A percentile compares a stretch with the other conserved stretches of the same genome.
Evolutionary conservation across 2,888 invertebrate genomes (phyloP).

Genomic region (Aphrophora alni): DNA sequence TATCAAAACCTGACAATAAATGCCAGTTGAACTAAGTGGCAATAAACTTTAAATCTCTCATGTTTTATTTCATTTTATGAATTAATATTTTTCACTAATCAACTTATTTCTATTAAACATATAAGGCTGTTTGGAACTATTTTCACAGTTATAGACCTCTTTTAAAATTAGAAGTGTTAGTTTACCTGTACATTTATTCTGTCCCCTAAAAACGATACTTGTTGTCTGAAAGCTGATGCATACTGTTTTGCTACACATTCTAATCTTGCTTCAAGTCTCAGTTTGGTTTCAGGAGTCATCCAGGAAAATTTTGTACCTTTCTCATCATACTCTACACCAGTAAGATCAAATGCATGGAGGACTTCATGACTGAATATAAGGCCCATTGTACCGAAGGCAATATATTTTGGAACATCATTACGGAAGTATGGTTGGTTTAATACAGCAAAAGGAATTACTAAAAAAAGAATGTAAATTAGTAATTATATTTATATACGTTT

Average conservation of each 20-base stretch:
- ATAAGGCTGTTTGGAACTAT: too few species aligned
- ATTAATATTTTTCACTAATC: too few species aligned
- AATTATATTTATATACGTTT: background rate
- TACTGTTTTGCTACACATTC: slow-evolving; percentile 60
- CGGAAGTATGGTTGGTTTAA: slow-evolving; percentile 61
- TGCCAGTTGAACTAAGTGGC: too few species aligned
- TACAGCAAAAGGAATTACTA: slow-evolving; percentile 61
- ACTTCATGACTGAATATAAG: slow-evolving; percentile 62
- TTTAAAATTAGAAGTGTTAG: too few species aligned
- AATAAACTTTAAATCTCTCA: too few species aligned
- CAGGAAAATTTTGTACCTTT: slow-evolving; percentile 56
- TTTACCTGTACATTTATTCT: slow-evolving; percentile 59
- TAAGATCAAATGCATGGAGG: slow-evolving; percentile 60
- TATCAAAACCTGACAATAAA: too few species aligned
- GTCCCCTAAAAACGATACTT: slow-evolving; percentile 59
- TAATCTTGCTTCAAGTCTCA: slow-evolving; percentile 58
- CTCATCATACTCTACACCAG: slow-evolving; percentile 53
- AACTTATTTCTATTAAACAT: too few species aligned
- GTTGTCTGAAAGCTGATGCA: slow-evolving; percentile 57
- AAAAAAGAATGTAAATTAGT: slow-evolving; percentile 30
- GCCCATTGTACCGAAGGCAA: slow-evolving; percentile 60
- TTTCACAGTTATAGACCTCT: too few species aligned
- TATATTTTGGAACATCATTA: slow-evolving; percentile 59
- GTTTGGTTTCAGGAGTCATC: slow-evolving; percentile 58
- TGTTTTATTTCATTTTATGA: too few species aligned